Percentiles rank a stretch among this genome's conserved stretches.
These are phyloP conservation scores for Platyura marginata DNA, from an alignment of 1,140 invertebrate genomes.

Conservation along the genomic window DNA sequence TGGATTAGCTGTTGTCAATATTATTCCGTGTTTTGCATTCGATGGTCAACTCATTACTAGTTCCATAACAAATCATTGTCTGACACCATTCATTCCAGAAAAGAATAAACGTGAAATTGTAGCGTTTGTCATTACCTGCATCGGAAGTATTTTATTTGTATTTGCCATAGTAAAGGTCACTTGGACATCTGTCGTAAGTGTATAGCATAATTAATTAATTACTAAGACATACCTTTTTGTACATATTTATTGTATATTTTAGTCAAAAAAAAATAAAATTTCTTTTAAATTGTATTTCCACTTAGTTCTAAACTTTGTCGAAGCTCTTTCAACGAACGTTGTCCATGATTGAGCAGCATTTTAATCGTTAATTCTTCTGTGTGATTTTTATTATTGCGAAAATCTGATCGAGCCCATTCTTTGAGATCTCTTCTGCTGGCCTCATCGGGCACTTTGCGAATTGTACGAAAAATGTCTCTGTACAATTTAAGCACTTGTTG, in stretches of 20 bases:
- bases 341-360: conserved; percentile 45
- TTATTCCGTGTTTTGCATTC: conserved; percentile 81
- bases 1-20: conserved; percentile 78
- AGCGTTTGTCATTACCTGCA: conserved; percentile 29
- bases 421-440: conserved; percentile 38
- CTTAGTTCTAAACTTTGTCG: conserved; percentile 39
- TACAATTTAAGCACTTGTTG: conserved; percentile 60
- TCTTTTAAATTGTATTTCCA: no score
- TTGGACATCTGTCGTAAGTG: no score
- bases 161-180: neutral
- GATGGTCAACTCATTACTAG: conserved; percentile 78
- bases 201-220: no score
- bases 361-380: conserved; percentile 49
- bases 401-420: conserved; percentile 51
- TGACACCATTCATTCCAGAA: conserved; percentile 26
- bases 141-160: conserved; percentile 27
- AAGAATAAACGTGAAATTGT: conserved; percentile 28
- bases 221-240: no score
- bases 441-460: conserved; percentile 42
- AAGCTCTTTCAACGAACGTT: conserved; percentile 44
- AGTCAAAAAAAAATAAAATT: no score
- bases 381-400: conserved; percentile 43
- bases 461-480: conserved; percentile 44
- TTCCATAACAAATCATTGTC: conserved; percentile 32
- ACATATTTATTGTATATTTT: no score